Evolutionary conservation across 2,797 vertebrate genomes (phyloP), one percentile per base, ranked within the genome.

Genomic region (Gorsachius magnificus): DNA sequence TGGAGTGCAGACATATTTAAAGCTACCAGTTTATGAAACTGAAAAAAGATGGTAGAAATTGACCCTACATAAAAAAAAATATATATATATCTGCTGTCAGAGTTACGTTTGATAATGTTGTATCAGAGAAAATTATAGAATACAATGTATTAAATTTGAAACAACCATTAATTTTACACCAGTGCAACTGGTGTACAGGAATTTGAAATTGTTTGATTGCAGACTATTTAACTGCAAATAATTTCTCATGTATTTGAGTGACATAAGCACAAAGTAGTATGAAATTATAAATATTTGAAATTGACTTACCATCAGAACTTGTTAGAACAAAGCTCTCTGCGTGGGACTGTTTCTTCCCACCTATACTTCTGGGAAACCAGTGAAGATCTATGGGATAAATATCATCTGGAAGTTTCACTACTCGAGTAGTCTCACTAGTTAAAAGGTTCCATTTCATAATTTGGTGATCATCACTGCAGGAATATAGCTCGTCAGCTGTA

Each of bases 381-480:
- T 99, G 99, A 63, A 99, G 97, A 93, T 99, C 99, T 28, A 99
- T 92, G 10, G 99, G 99, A 96, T 98, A 99, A 88, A 98, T 98
- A 33, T 99, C 99, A 43, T 99, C 99, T 38, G 99, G 98, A 22
- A 99, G 98, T 85, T 97, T 99, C 69, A 99, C 98, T 54, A 99
- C 98, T 6, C 98, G 98, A 24, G 94, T 97, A 41, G 99, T 99
- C 91, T 99, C 99, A 75, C 97, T 98, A 33, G 98, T 99, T 95
- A 99, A 91, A 68, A 99, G 97, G 98, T 99, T 99, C 99, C 99
- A 99, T 36, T 97, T 99, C 91, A 99, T 97, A 58, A 99, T 98
- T 81, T 99, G 99, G 96, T 99, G 99, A 93, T 99, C 99, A 78
- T 99, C 99, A 10, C 99, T 98, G 97, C 99, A 99, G 2, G 99